Conservation (phyloP, 2,888 invertebrate species). For the Heliconius charithonia region DNA sequence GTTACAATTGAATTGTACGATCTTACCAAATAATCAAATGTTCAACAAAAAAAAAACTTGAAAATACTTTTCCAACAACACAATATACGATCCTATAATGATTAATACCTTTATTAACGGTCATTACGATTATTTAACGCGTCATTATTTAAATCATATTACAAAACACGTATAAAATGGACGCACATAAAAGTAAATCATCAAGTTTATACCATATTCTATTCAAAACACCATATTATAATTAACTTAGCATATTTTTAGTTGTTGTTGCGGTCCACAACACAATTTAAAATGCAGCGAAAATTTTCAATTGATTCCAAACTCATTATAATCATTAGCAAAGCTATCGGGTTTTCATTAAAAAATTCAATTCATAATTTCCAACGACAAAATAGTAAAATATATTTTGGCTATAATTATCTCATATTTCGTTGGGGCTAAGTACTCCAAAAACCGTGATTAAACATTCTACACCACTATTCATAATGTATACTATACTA, state of each 20-base stretch:
- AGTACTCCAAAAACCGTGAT: conserved; percentile 79
- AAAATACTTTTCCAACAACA: not conserved
- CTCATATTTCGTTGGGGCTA: conserved; percentile 71
- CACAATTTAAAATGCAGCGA: conserved; percentile 48
- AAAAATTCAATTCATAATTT: conserved; percentile 62
- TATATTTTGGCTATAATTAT: conserved; percentile 77
- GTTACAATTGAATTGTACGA: not conserved
- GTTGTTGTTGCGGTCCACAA: conserved; percentile 43
- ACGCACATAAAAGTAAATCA: conserved; percentile 7
- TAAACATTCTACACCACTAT: conserved; percentile 81
- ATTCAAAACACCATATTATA: conserved; percentile 9
- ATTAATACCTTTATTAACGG: not conserved
- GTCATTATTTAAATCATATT: conserved; percentile 16
- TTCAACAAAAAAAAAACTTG: not conserved
- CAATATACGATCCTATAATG: not conserved
- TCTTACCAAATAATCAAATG: not conserved
- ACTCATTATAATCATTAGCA: conserved; percentile 52
- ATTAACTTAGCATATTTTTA: conserved; percentile 31
- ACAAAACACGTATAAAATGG: conserved; percentile 5
- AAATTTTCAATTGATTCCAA: conserved; percentile 50
- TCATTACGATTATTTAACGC: not conserved
- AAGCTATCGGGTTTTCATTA: conserved; percentile 54
- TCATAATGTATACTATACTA: conserved; percentile 69
- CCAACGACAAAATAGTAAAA: conserved; percentile 67
- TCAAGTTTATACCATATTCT: conserved; percentile 12